Percentiles rank a stretch among this genome's conserved stretches.
phyloP scores from a whole-genome alignment of 1,140 invertebrate genomes.

The Brachionus rotundiformis region DNA sequence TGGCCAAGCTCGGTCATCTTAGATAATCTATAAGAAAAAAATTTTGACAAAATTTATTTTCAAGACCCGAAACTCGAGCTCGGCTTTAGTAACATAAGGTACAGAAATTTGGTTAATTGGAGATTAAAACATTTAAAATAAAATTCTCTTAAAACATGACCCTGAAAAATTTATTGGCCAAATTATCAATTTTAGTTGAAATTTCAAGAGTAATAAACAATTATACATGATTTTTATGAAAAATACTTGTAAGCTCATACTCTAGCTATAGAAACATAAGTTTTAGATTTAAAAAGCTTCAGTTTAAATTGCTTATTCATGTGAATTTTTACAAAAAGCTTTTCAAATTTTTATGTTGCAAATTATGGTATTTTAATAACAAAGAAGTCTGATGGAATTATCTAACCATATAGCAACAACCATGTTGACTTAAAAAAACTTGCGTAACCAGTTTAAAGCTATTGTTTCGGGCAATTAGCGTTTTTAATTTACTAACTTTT shows the following conservation, averaged over 20 bases:
- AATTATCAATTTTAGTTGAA: not conserved
- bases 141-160: not conserved
- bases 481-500: not conserved
- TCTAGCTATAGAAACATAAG: slow-evolving; percentile 9
- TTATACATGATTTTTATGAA: slow-evolving; percentile 15
- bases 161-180: not conserved
- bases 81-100: not conserved
- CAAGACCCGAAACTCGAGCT: too few relatives aligned
- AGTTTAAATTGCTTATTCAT: slow-evolving; percentile 27
- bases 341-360: slow-evolving; percentile 3
- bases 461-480: not conserved
- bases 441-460: not conserved
- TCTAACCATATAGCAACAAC: not conserved
- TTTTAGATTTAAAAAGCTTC: not conserved
- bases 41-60: not conserved
- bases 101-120: too few relatives aligned
- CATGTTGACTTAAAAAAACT: not conserved
- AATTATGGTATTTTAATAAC: slow-evolving; percentile 16
- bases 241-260: not conserved
- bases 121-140: too few relatives aligned
- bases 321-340: slow-evolving; percentile 33
- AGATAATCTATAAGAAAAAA: not conserved
- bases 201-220: not conserved
- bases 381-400: not conserved
- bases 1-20: not conserved